A percentile compares a stretch with the other conserved stretches of the same genome.
Evolutionary conservation across 1,140 invertebrate genomes (phyloP).

Genomic region (Drosophila persimilis): DNA sequence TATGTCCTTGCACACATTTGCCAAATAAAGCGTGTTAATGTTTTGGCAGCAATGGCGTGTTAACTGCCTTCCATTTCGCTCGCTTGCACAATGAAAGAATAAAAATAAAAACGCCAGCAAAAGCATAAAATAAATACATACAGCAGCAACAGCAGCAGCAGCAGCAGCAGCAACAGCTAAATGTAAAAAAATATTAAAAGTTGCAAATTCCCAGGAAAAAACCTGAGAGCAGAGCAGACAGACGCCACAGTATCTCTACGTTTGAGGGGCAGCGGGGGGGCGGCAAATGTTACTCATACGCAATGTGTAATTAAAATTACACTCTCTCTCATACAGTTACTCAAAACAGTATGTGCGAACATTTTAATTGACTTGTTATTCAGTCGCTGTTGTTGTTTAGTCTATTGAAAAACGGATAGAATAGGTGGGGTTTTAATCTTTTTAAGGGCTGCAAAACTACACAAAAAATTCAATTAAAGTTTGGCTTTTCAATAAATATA

Average conservation of each 20-base stretch:
- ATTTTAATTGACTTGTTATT: constrained; percentile 66
- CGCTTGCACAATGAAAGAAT: constrained; percentile 69
- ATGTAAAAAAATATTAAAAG: constrained; percentile 52
- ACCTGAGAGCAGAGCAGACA: constrained; percentile 31
- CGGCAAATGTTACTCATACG: constrained; percentile 48
- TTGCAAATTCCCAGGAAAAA: constrained; percentile 25
- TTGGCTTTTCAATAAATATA: too few relatives aligned
- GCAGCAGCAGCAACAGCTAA: constrained; percentile 13
- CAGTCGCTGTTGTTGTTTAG: constrained; percentile 22
- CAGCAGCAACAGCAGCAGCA: constrained; percentile 2
- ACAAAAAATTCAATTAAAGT: background rate
- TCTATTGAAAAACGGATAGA: background rate
- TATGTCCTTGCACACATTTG: constrained; percentile 72
- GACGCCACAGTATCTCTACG: constrained; percentile 9
- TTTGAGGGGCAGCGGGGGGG: constrained; percentile 15
- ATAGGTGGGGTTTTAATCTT: constrained; percentile 16
- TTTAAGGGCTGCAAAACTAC: constrained; percentile 1
- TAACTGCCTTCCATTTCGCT: constrained; percentile 77
- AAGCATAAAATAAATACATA: constrained; percentile 56
- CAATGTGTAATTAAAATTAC: constrained; percentile 64
- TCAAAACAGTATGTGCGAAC: constrained; percentile 18
- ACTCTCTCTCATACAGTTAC: constrained; percentile 15
- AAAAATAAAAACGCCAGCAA: constrained; percentile 54
- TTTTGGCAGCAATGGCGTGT: constrained; percentile 73
- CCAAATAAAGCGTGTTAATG: constrained; percentile 81